Evolutionary conservation across 2,113 vertebrate genomes (phyloP), one percentile per base, ranked within the genome.

Genomic region (Martes martes): DNA sequence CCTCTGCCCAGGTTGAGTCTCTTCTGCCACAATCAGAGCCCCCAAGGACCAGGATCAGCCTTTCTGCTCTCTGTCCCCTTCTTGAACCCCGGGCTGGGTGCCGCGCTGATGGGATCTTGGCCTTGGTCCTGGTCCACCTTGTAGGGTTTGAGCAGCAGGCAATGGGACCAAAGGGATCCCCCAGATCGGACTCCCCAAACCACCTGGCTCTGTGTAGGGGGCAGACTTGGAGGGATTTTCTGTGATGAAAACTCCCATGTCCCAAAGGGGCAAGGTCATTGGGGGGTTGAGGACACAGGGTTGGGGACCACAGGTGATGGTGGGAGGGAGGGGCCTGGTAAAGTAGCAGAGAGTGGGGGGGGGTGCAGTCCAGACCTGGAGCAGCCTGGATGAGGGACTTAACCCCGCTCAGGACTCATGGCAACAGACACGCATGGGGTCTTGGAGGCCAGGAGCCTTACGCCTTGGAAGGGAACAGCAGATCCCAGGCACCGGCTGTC

Each of bases 371-470:
- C 23, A 78, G 73, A 63, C 59, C 1, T 24, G 23, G 42, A 31
- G 5, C 28, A 11, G 16, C 47, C 1, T 42, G 4, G 28, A 33
- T n/a, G 28, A 39, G n/a, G 65, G 61, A 47, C 6, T 50, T 50
- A 16, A 31, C 2, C 11, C 8, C 24, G 0, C 3, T 14, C 10
- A 1, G 73, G 33, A 33, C 23, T 78, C 55, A 11, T 28, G 1
- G 63, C 28, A 4, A 65, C 67, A 57, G 28, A 45, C 1, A 26
- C 10, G 1, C 59, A 7, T 24, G 11, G 3, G 6, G 21, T 42
- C 33, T 33, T 69, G 23, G 28, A 7, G 59, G 2, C 42, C 45
- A 4, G 42, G 45, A 33, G 26, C 24, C 26, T 23, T 42, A 21
- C 3, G 28, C 15, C 18, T 65, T 63, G 4, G 50, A 15, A 81